phyloP scores from a whole-genome alignment of 1,140 invertebrate species.

The Periplaneta americana region DNA sequence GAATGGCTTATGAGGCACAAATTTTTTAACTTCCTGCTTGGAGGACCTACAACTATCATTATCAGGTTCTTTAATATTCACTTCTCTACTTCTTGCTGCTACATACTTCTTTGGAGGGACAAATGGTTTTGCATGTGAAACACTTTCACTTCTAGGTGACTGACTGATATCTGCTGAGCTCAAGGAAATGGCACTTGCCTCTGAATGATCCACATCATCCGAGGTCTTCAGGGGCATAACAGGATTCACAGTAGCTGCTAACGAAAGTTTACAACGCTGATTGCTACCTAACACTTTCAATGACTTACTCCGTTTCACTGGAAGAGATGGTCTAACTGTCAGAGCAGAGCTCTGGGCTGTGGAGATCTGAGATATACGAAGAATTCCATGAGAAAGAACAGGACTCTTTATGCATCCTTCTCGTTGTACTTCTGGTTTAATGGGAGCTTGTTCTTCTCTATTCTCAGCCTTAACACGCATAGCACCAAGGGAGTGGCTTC shows the following conservation, averaged over 20 bases:
- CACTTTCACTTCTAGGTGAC: background rate
- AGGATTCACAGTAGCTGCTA: background rate
- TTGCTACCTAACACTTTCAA: conserved; percentile 29
- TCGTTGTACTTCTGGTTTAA: background rate
- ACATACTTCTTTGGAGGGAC: conserved; percentile 4
- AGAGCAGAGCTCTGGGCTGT: background rate
- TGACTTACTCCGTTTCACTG: conserved; percentile 37
- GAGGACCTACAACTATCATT: background rate
- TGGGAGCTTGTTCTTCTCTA: background rate
- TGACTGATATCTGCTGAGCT: background rate
- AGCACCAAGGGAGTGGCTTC: conserved; percentile 25
- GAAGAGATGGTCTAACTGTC: conserved; percentile 11
- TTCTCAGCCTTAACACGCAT: conserved; percentile 4
- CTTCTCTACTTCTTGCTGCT: background rate
- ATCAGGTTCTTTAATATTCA: background rate
- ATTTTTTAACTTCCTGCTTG: background rate
- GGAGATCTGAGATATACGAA: conserved; percentile 22
- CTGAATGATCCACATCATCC: background rate
- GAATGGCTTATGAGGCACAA: background rate
- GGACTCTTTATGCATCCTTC: conserved; percentile 4
- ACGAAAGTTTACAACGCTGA: conserved; percentile 19
- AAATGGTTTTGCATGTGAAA: background rate
- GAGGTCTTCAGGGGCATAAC: background rate
- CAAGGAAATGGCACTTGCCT: background rate
- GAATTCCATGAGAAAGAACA: conserved; percentile 20